Conservation (phyloP, 2,797 vertebrate species). For the Rhyacichthys aspro region DNA sequence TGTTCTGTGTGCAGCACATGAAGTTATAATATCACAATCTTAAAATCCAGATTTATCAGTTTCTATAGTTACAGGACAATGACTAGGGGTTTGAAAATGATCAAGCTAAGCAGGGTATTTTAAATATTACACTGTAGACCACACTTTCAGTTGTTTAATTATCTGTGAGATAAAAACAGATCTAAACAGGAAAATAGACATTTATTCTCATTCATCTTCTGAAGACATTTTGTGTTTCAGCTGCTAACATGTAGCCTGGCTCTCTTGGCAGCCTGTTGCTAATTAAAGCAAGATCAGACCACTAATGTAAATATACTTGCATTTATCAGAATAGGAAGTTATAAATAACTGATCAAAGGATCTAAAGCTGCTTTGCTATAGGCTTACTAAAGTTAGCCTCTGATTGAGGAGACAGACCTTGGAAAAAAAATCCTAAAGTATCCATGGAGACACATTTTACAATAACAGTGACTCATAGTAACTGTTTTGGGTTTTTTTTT, state of each 20-base stretch:
- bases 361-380: not conserved
- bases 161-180: not conserved
- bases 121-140: not conserved
- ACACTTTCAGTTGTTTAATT: not conserved
- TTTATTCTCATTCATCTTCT: not conserved
- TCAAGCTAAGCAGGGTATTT: slow-evolving; percentile 7
- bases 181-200: slow-evolving; percentile 5
- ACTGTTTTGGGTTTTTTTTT: slow-evolving; percentile 6
- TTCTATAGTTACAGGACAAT: slow-evolving; percentile 57
- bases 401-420: slow-evolving; percentile 4
- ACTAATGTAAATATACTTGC: not conserved
- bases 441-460: slow-evolving; percentile 58
- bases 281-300: not conserved
- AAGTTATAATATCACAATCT: slow-evolving; percentile 17
- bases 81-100: not conserved
- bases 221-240: not conserved
- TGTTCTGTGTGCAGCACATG: slow-evolving; percentile 12
- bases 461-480: slow-evolving; percentile 45
- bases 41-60: slow-evolving; percentile 32
- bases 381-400: not conserved
- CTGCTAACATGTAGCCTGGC: too few species aligned
- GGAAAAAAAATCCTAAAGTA: slow-evolving; percentile 4
- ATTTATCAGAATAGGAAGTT: not conserved
- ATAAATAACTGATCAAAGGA: not conserved
- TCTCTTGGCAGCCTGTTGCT: too few species aligned